Base-by-base conservation (phyloP, 2,113 vertebrate species). In the Amblyopsis rosae region DNA sequence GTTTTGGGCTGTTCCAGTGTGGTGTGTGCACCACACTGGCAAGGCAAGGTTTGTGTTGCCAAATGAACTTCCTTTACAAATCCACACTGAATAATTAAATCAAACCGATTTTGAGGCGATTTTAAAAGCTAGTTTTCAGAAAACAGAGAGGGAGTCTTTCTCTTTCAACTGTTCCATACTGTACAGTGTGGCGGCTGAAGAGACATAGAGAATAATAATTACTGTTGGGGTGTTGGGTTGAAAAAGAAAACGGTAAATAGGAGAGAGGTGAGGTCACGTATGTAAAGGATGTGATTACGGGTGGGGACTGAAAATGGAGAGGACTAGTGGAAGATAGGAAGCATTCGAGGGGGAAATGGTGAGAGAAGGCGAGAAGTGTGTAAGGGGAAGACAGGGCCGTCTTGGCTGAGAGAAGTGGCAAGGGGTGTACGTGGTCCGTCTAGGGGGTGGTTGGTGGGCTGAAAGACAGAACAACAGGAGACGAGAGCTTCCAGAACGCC, bases 151-250 rank as follows among this genome's bases (percentile, higher is more conserved):
- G 5, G 35, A 41, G 7, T 41, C 35, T 41, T 41, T 41, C 35
- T 75, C 67, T 85, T 73, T 79, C 75, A 76, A 75, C 67, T 32
- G 74, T 12, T 65, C 35, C 35, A 26, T 26, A 19, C 19, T 19
- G 4, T 41, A 41, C 35, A 41, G 1, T 41, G 35, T 8, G 35
- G 35, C 35, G 4, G 35, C 26, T 26, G 58, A 56, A 77, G 72
- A 45, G 54, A 47, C 15, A 15, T 16, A 49, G 45, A 65, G 64
- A 65, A 67, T 19, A 67, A 46, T 60, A 73, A 71, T 75, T 78
- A 73, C 59, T 69, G 72, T 74, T 67, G 79, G 55, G 69, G 12
- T 79, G 80, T 82, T 80, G 76, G 72, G 81, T 67, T 62, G 55
- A 76, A 79, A 73, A 75, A 69, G 69, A 82, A 67, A 70, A 73